These are phyloP conservation scores for Liparis tanakae DNA, from an alignment of 2,797 vertebrate genomes.

Conservation along the genomic window DNA sequence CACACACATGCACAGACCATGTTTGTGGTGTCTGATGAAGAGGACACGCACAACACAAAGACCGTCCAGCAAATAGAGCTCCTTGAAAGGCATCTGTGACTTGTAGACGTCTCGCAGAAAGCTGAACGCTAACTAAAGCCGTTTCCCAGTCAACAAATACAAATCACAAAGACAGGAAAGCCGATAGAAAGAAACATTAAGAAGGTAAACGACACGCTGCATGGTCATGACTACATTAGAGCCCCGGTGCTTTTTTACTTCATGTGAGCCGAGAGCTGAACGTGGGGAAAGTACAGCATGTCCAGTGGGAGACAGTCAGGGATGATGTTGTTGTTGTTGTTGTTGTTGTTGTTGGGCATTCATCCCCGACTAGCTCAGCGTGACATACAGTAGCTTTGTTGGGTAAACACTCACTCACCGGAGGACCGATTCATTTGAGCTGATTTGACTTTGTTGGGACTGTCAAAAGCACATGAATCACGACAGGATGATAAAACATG, in stretches of 20 bases:
- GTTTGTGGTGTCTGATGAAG: constrained; percentile 8
- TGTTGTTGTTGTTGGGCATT: constrained; percentile 19
- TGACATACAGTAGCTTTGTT: constrained; percentile 28
- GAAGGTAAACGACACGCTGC: constrained; percentile 16
- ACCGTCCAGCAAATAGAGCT: not conserved
- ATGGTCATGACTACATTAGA: constrained; percentile 13
- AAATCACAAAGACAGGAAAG: constrained; percentile 24
- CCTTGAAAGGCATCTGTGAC: constrained; percentile 4
- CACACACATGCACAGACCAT: not conserved
- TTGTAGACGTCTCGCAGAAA: not conserved
- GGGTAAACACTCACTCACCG: constrained; percentile 43
- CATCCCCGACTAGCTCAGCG: constrained; percentile 6
- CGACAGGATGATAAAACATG: not conserved
- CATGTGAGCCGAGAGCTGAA: constrained; percentile 27
- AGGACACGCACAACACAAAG: not conserved
- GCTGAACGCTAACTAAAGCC: constrained; percentile 9
- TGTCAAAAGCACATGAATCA: constrained; percentile 14
- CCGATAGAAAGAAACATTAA: not conserved
- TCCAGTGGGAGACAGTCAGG: constrained; percentile 34
- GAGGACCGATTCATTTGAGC: not conserved
- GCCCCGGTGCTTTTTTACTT: constrained; percentile 10
- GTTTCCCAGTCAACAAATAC: constrained; percentile 2
- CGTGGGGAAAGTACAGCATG: constrained; percentile 42
- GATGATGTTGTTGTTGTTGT: constrained; percentile 16
- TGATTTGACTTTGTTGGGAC: not conserved